These are phyloP conservation scores for Procavia capensis DNA, from an alignment of 2,113 vertebrate species.

Conservation along the genomic window DNA sequence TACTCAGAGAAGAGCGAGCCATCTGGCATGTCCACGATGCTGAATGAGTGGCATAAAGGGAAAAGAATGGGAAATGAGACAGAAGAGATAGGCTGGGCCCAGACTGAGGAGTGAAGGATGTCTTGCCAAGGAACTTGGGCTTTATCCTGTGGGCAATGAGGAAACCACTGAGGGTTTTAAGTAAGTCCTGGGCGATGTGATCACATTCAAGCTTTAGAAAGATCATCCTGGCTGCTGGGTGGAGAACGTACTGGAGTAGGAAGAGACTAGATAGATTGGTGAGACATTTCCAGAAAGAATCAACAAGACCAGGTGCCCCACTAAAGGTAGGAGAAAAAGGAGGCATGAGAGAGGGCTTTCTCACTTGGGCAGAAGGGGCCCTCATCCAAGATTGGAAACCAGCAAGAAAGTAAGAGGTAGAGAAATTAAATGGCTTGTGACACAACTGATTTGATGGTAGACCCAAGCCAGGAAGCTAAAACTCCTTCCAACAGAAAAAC, in stretches of 20 bases:
- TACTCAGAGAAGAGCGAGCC: not conserved
- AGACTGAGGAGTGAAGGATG: not conserved
- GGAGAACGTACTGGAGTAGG: not conserved
- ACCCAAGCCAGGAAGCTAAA: not conserved
- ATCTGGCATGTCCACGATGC: not conserved
- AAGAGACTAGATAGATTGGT: not conserved
- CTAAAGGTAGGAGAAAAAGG: not conserved
- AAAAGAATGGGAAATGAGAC: not conserved
- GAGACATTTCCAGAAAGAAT: constrained; percentile 45
- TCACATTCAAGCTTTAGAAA: constrained; percentile 54
- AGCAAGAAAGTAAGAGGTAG: constrained; percentile 26
- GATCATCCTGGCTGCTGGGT: not conserved
- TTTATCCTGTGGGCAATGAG: constrained; percentile 65
- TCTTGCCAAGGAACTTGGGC: constrained; percentile 54
- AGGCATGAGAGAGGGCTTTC: not conserved
- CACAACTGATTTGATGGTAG: not conserved
- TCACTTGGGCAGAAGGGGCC: not conserved
- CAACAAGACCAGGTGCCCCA: not conserved
- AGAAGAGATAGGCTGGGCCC: not conserved
- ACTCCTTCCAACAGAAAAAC: not conserved
- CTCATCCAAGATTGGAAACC: not conserved
- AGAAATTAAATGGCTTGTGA: not conserved
- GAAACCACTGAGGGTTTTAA: constrained; percentile 49
- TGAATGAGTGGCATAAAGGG: not conserved
- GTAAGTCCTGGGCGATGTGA: not conserved